Evolutionary conservation across 2,888 invertebrate genomes (phyloP).

Genomic region (Elmis aenea): DNA sequence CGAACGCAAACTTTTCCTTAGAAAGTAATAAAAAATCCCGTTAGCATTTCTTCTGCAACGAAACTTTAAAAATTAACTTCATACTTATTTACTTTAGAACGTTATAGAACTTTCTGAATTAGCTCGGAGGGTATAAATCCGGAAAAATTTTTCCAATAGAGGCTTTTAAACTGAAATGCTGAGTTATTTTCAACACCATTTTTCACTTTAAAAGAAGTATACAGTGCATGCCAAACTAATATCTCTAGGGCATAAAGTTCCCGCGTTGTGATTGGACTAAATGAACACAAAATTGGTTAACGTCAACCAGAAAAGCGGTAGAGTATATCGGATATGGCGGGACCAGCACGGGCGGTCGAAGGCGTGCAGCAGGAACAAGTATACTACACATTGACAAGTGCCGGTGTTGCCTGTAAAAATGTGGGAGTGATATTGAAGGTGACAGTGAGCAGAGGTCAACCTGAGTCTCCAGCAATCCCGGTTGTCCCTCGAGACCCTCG

Average conservation of each 20-base stretch:
- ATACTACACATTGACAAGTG: constrained; percentile 11
- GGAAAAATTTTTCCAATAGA: constrained; percentile 22
- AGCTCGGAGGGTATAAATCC: constrained; percentile 16
- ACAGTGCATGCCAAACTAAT: constrained; percentile 41
- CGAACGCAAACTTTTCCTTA: too few relatives aligned
- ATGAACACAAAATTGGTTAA: constrained; percentile 44
- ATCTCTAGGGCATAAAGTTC: constrained; percentile 43
- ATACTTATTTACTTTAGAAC: constrained; percentile 11
- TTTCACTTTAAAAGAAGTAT: constrained; percentile 40
- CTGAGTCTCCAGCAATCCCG: constrained; percentile 32
- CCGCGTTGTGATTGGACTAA: constrained; percentile 44
- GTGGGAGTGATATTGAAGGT: constrained; percentile 34
- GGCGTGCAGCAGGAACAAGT: constrained; percentile 5
- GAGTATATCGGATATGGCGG: constrained; percentile 11
- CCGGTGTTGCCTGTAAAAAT: constrained; percentile 27
- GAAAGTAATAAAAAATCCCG: too few relatives aligned
- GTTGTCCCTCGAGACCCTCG: constrained; percentile 15
- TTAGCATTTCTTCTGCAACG: too few relatives aligned
- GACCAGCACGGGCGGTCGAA: constrained; percentile 1
- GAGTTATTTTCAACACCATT: constrained; percentile 40
- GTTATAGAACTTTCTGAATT: constrained; percentile 16
- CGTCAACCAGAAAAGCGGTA: constrained; percentile 32
- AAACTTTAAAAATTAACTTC: constrained; percentile 12
- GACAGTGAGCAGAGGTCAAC: constrained; percentile 39
- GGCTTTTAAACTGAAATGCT: constrained; percentile 29